A percentile compares a stretch with the other conserved stretches of the same genome.
Evolutionary conservation across 2,888 invertebrate genomes (phyloP).

Genomic region (Leptarthrus brevirostris): DNA sequence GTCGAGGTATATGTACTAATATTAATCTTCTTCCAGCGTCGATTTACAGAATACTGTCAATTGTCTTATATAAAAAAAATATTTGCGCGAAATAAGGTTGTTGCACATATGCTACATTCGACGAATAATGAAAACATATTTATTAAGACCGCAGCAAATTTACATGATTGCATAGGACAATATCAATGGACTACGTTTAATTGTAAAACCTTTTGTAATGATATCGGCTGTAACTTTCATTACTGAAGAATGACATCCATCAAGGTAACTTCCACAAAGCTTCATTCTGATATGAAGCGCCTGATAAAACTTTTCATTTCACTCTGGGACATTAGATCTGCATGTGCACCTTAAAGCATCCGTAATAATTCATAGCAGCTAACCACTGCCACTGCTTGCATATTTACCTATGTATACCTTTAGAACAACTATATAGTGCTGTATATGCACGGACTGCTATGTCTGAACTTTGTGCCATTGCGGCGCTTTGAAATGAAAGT

Average conservation of each 20-base stretch:
- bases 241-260: slow-evolving; percentile 34
- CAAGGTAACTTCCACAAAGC: slow-evolving; percentile 32
- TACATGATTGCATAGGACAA: too few relatives aligned
- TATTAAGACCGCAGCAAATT: slow-evolving; percentile 1
- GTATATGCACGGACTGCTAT: neutral
- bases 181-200: slow-evolving; percentile 1
- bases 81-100: too few relatives aligned
- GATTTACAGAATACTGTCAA: too few relatives aligned
- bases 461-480: slow-evolving; percentile 14
- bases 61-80: too few relatives aligned
- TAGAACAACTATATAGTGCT: neutral
- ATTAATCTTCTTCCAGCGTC: too few relatives aligned
- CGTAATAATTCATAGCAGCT: slow-evolving; percentile 31
- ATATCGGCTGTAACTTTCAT: slow-evolving; percentile 32
- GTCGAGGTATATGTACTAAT: too few relatives aligned
- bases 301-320: slow-evolving; percentile 44
- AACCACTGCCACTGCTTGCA: neutral
- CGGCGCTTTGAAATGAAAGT: slow-evolving; percentile 30
- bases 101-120: too few relatives aligned
- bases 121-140: neutral
- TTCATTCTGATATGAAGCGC: slow-evolving; percentile 14
- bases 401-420: neutral
- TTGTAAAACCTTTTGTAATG: slow-evolving; percentile 20
- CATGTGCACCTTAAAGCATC: slow-evolving; percentile 21
- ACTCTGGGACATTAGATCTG: slow-evolving; percentile 27